These are phyloP conservation scores for Alexandromys fortis DNA, from an alignment of 2,113 vertebrate genomes.

Conservation along the genomic window DNA sequence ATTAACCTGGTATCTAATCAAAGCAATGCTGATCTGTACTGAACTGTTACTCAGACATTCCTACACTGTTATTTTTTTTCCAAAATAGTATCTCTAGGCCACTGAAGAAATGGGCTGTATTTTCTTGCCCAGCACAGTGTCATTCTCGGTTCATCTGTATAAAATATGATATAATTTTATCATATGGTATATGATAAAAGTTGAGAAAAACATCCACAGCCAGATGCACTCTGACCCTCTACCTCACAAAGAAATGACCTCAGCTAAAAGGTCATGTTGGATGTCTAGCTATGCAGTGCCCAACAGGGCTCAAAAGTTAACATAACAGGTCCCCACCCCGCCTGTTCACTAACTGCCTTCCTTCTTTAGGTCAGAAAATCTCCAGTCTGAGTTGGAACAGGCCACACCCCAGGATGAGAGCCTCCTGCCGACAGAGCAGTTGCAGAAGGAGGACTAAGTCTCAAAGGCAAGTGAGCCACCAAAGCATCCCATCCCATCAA, in stretches of 20 bases:
- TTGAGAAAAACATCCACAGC: not conserved
- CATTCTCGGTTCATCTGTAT: not conserved
- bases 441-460: not conserved
- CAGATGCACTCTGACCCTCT: not conserved
- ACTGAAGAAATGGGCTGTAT: not conserved
- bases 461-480: not conserved
- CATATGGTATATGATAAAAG: not conserved
- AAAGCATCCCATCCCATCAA: not conserved
- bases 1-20: not conserved
- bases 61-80: not conserved
- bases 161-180: no score
- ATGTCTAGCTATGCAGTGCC: not conserved
- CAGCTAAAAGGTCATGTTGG: not conserved
- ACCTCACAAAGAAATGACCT: not conserved
- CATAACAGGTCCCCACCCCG: not conserved
- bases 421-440: not conserved
- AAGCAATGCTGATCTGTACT: not conserved
- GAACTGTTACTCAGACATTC: not conserved
- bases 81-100: not conserved
- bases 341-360: not conserved
- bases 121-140: not conserved
- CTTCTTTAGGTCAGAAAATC: not conserved
- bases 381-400: not conserved
- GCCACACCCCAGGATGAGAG: not conserved
- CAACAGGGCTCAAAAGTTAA: not conserved